These are phyloP conservation scores for Mus caroli DNA, from an alignment of 2,797 vertebrate species.

Conservation along the genomic window DNA sequence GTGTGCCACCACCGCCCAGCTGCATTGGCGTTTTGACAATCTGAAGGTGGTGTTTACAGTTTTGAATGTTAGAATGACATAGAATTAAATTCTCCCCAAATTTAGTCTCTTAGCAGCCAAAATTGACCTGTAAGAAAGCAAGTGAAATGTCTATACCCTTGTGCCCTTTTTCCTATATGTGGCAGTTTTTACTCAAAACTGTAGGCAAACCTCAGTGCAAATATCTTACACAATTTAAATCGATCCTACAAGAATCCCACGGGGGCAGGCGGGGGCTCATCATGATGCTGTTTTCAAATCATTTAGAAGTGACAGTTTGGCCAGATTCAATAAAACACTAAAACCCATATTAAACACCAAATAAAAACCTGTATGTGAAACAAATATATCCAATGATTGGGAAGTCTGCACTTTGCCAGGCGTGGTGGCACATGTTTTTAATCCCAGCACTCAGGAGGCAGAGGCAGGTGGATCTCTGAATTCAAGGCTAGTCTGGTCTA, in stretches of 20 bases:
- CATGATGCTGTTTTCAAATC: constrained; percentile 50
- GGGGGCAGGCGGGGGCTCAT: constrained; percentile 24
- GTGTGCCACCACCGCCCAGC: no score
- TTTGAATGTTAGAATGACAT: not conserved
- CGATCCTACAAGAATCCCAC: constrained; percentile 33
- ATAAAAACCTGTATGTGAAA: not conserved
- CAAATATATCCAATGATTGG: not conserved
- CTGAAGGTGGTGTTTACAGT: not conserved
- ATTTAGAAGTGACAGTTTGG: constrained; percentile 39
- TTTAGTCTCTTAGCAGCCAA: not conserved
- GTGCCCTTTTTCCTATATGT: not conserved
- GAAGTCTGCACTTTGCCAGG: not conserved
- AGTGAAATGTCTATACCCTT: not conserved
- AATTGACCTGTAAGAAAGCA: not conserved
- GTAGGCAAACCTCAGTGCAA: not conserved
- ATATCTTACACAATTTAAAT: constrained; percentile 23
- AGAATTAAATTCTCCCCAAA: constrained; percentile 17
- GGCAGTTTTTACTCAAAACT: constrained; percentile 46
- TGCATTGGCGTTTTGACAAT: not conserved
- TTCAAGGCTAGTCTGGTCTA: not conserved
- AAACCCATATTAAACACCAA: not conserved
- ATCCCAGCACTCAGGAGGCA: not conserved
- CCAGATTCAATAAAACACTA: constrained; percentile 17
- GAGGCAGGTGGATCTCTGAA: not conserved
- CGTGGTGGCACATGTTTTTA: no score